Conservation (phyloP, 2,888 invertebrate species). For the Steinernema hermaphroditum region DNA sequence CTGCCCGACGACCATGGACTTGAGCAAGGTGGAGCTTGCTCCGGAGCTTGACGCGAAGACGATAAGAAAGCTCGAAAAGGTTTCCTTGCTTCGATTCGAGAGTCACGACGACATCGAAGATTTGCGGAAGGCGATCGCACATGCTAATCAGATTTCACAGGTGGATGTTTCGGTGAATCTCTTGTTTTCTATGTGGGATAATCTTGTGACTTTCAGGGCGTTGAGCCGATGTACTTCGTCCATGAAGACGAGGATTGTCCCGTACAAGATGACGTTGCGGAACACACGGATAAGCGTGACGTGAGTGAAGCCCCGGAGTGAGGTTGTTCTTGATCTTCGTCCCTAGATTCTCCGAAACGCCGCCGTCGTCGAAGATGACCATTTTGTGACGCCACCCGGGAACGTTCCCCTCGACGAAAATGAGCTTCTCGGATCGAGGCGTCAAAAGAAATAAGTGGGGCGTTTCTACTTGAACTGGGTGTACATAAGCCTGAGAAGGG, state of each 20-base stretch:
- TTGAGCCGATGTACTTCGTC: conserved; percentile 44
- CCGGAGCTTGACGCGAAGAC: conserved; percentile 44
- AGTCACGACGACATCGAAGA: conserved; percentile 48
- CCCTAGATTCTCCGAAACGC: conserved; percentile 44
- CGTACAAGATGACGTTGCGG: conserved; percentile 44
- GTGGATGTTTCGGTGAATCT: conserved; percentile 42
- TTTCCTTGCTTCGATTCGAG: conserved; percentile 47
- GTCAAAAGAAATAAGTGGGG: neutral
- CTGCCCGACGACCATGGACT: neutral
- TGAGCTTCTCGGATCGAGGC: conserved; percentile 19
- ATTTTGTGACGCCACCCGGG: conserved; percentile 53
- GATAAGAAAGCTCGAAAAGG: conserved; percentile 45
- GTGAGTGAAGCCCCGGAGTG: conserved; percentile 38
- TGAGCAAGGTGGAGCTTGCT: conserved; percentile 4
- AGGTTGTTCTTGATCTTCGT: neutral
- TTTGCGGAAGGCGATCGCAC: conserved; percentile 41
- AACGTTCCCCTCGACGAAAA: conserved; percentile 48
- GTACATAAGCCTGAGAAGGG: too few species aligned
- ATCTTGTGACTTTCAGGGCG: conserved; percentile 34
- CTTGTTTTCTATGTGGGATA: neutral
- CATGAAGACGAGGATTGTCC: conserved; percentile 51
- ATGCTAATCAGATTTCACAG: conserved; percentile 43
- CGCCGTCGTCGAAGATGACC: conserved; percentile 42
- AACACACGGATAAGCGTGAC: conserved; percentile 34
- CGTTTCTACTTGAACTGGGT: neutral